Percentiles rank a stretch among this genome's conserved stretches.
These are phyloP conservation scores for Dascillus cervinus DNA, from an alignment of 2,888 invertebrate genomes.

Conservation along the genomic window DNA sequence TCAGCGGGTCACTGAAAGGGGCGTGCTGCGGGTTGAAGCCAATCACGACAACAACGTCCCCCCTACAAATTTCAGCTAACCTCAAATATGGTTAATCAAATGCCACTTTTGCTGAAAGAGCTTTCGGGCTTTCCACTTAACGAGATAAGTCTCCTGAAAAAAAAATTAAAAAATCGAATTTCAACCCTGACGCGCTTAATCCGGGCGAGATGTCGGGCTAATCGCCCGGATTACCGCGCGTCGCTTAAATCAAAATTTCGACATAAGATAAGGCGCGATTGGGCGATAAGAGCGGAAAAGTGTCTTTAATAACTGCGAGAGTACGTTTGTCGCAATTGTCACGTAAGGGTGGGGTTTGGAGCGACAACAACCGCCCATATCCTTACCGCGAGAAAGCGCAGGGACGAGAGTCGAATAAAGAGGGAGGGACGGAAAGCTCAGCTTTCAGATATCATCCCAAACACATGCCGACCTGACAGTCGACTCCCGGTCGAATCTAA, in stretches of 20 bases:
- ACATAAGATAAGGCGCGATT: too few relatives aligned
- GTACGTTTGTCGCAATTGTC: conserved; percentile 11
- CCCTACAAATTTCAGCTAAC: conserved; percentile 24
- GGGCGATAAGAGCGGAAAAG: too few relatives aligned
- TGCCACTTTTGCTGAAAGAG: conserved; percentile 15
- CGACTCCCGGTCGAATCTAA: conserved; percentile 33
- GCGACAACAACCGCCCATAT: conserved; percentile 10
- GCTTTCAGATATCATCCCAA: conserved; percentile 28
- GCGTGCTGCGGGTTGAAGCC: conserved; percentile 26
- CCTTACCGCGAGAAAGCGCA: conserved; percentile 7
- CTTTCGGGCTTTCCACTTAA: conserved; percentile 16
- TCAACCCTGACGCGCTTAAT: too few relatives aligned
- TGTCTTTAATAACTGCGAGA: too few relatives aligned
- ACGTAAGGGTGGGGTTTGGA: conserved; percentile 12
- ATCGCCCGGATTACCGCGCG: too few relatives aligned
- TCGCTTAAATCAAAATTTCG: too few relatives aligned
- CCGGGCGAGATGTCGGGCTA: too few relatives aligned
- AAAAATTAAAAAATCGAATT: background rate
- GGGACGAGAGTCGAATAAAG: conserved; percentile 15
- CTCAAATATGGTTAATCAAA: conserved; percentile 25
- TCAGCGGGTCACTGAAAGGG: conserved; percentile 22
- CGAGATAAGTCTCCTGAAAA: conserved; percentile 3
- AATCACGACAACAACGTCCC: conserved; percentile 23
- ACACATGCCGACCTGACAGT: conserved; percentile 34
- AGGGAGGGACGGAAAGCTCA: conserved; percentile 10